Conservation (phyloP, 1,140 invertebrate species). For the Tetragonula clypearis region DNA sequence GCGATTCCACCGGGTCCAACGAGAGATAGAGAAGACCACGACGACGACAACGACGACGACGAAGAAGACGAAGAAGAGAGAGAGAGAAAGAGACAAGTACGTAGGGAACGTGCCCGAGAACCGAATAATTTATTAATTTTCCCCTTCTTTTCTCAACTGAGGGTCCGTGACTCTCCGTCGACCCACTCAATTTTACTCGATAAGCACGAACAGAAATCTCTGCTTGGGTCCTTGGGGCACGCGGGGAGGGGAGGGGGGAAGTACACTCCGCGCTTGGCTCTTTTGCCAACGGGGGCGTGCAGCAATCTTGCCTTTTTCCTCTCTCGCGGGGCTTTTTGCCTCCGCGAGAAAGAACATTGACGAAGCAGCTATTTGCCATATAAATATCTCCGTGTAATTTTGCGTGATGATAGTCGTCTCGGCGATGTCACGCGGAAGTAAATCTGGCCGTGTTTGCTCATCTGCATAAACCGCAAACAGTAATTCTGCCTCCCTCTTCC, state of each 20-base stretch:
- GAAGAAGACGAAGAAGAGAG: no score
- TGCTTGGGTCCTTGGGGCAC: not conserved
- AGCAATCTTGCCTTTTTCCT: not conserved
- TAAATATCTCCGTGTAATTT: constrained; percentile 65
- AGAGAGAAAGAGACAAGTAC: not conserved
- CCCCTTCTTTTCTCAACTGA: not conserved
- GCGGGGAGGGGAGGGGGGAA: no score
- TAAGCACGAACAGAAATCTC: constrained; percentile 23
- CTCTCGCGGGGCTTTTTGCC: not conserved
- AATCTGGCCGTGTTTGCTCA: constrained; percentile 53
- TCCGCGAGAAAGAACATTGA: constrained; percentile 18
- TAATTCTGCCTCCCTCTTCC: constrained; percentile 30
- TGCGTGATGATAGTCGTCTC: constrained; percentile 16
- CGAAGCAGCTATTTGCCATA: constrained; percentile 52
- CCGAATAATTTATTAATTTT: constrained; percentile 34
- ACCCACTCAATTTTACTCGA: constrained; percentile 21
- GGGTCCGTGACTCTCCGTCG: not conserved
- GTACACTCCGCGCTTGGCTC: not conserved
- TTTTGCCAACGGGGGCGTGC: constrained; percentile 15
- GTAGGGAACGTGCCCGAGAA: not conserved
- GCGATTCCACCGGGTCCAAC: no score
- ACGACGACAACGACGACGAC: no score
- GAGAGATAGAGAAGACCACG: no score
- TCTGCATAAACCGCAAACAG: constrained; percentile 42
- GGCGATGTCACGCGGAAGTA: constrained; percentile 47